Evolutionary conservation across 2,797 vertebrate species (phyloP).

Genomic region (Sebastes goodei): DNA sequence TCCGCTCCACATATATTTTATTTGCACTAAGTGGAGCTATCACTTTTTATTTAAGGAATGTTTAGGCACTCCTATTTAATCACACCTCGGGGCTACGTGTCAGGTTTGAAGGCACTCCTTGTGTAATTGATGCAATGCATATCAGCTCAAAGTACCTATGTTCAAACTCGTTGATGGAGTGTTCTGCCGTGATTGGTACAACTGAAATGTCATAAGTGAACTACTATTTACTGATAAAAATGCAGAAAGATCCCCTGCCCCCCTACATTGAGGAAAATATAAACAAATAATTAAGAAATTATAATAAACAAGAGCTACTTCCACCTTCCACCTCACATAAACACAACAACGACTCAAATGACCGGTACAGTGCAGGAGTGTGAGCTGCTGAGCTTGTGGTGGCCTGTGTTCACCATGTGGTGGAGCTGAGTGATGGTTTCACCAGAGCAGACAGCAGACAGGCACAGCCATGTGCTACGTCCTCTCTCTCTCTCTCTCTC

Average conservation of each 20-base stretch:
- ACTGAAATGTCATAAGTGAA: background rate
- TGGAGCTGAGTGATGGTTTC: constrained; percentile 67
- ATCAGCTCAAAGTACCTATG: constrained; percentile 14
- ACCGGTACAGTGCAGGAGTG: constrained; percentile 6
- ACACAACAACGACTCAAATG: background rate
- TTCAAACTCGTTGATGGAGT: constrained; percentile 37
- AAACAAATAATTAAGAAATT: background rate
- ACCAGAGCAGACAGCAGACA: constrained; percentile 40
- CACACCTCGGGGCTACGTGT: constrained; percentile 15
- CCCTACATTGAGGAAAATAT: background rate
- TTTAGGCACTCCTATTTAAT: constrained; percentile 30
- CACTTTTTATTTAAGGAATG: constrained; percentile 20
- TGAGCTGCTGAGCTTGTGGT: constrained; percentile 55
- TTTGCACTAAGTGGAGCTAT: background rate
- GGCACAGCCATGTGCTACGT: constrained; percentile 50
- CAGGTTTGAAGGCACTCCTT: constrained; percentile 26
- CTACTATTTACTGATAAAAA: background rate
- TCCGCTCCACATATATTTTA: background rate
- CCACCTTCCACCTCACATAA: background rate
- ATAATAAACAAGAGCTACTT: background rate
- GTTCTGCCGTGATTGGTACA: background rate
- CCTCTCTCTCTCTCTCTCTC: background rate
- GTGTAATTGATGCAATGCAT: constrained; percentile 25
- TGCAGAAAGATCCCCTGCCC: background rate
- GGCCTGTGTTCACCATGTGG: constrained; percentile 69